These are phyloP conservation scores for Scaptomyza flava DNA, from an alignment of 2,888 invertebrate genomes.

Conservation along the genomic window DNA sequence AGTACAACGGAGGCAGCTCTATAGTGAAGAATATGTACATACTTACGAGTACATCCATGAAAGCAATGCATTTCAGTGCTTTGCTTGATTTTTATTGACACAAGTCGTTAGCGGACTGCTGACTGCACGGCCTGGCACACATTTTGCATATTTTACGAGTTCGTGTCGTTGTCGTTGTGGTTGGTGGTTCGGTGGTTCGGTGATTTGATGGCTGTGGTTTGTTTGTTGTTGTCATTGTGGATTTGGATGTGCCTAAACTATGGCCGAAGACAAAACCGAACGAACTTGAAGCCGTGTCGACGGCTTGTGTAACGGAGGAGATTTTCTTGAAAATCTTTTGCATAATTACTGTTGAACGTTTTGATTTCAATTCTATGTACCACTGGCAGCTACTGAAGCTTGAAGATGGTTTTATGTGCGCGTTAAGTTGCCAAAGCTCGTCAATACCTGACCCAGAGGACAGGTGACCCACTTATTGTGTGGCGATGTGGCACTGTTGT, in stretches of 20 bases:
- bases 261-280: constrained; percentile 32
- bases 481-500: constrained; percentile 1
- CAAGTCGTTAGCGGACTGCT: constrained; percentile 76
- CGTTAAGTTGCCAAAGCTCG: constrained; percentile 49
- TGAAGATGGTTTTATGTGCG: constrained; percentile 53
- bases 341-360: constrained; percentile 73
- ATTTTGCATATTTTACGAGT: constrained; percentile 81
- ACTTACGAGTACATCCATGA: constrained; percentile 57
- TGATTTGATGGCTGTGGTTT: not conserved
- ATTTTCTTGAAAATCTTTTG: constrained; percentile 66
- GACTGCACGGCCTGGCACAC: constrained; percentile 74
- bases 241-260: constrained; percentile 58
- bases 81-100: constrained; percentile 79
- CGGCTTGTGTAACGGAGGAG: constrained; percentile 59
- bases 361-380: constrained; percentile 70
- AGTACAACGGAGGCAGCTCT: constrained; percentile 65
- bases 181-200: constrained; percentile 5
- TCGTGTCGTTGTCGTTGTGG: constrained; percentile 69
- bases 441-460: constrained; percentile 71
- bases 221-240: constrained; percentile 27
- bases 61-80: constrained; percentile 65
- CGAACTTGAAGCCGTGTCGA: constrained; percentile 21
- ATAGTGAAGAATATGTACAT: constrained; percentile 55
- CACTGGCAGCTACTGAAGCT: constrained; percentile 56
- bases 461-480: constrained; percentile 70